Base-by-base conservation (phyloP, 2,113 vertebrate genomes). In the Seriola dumerili region DNA sequence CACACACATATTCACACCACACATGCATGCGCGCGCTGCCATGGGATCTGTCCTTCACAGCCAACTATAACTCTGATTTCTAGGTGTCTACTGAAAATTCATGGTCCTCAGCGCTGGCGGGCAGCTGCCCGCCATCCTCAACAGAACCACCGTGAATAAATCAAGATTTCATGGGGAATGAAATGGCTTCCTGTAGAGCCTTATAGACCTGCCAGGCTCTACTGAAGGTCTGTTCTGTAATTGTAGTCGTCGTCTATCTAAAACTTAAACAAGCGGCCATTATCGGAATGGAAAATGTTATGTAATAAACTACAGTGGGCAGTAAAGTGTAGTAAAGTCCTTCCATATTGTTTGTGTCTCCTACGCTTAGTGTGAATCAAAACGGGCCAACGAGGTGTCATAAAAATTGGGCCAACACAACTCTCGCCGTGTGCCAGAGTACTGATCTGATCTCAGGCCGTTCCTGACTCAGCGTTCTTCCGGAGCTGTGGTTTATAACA, bases 11-110 rank as follows among this genome's bases (percentile, higher is more conserved):
- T n/a, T 34, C 77, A 66, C 25, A 64, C 61, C 58, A 61, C 68
- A 74, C 87, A 86, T 72, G 66, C 68, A 46, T 72, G 63, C 14
- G 21, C 69, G 59, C 40, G 9, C 63, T 57, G 74, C 74, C 75
- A 80, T 54, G 61, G 64, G 78, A 83, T 78, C 61, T 71, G 83
- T 87, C 86, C 88, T 92, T 90, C 87, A 84, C 76, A 76, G 62
- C 55, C 84, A 85, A 71, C 84, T 59, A 94, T 92, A 92, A 95
- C 90, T 95, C 85, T 91, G 85, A 87, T 87, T 93, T 93, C 89
- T 78, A 59, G 57, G 71, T 72, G 79, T 89, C 79, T 50, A 48
- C 64, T 88, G 80, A 81, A 92, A 90, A 89, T 90, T 80, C 74
- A 85, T 75, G 85, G 85, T 74, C 58, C 69, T 82, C 67, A 81